phyloP scores from a whole-genome alignment of 2,113 vertebrate genomes.

The Salvator merianae region DNA sequence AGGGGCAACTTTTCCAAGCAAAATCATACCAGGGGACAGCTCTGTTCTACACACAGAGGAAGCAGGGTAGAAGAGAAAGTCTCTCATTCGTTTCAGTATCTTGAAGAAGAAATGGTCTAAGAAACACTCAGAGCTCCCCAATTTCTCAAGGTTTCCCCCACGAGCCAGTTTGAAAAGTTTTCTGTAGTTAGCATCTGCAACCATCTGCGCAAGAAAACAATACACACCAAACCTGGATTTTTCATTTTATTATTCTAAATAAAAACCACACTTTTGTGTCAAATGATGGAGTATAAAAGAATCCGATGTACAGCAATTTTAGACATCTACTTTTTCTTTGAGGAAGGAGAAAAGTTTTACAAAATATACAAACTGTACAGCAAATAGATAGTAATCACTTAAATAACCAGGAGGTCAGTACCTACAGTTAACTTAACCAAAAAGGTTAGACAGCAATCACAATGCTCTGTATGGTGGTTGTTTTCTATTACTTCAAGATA shows the following conservation, averaged over 20 bases:
- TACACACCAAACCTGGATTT: conserved; percentile 32
- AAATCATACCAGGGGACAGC: not conserved
- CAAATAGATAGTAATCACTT: conserved; percentile 84
- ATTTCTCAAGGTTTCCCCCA: too few species aligned
- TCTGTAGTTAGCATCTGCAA: not conserved
- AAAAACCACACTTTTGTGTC: conserved; percentile 83
- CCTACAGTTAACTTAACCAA: conserved; percentile 77
- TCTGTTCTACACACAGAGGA: too few species aligned
- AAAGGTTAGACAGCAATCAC: conserved; percentile 68
- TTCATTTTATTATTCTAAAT: conserved; percentile 84
- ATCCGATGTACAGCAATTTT: conserved; percentile 80
- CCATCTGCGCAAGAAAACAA: accelerated
- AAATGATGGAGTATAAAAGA: conserved; percentile 83
- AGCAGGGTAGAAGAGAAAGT: too few species aligned
- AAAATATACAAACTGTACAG: conserved; percentile 87
- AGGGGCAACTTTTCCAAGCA: not conserved
- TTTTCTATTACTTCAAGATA: conserved; percentile 16
- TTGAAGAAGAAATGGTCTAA: not conserved
- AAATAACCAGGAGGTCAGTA: conserved; percentile 82
- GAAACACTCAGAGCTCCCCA: too few species aligned
- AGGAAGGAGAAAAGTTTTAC: conserved; percentile 67
- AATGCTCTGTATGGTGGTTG: conserved; percentile 39
- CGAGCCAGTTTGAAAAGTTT: not conserved
- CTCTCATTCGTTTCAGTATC: too few species aligned
- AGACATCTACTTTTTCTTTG: conserved; percentile 73